Conservation (phyloP, 2,113 vertebrate genomes). For the Castor canadensis region DNA sequence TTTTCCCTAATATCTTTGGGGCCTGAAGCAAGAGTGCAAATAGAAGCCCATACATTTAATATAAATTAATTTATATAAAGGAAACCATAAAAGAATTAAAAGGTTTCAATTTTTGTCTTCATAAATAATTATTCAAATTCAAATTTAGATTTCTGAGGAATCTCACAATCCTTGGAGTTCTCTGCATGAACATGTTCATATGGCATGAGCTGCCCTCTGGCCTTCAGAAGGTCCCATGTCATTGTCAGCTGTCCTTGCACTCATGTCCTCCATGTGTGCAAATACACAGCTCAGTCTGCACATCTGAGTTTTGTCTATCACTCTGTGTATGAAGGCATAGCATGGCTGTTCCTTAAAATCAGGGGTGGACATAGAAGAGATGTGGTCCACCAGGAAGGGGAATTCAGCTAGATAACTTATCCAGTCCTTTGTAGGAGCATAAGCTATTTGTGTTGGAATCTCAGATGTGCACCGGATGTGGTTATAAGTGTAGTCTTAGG, state of each 20-base stretch:
- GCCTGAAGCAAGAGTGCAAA: background rate
- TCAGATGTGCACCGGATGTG: background rate
- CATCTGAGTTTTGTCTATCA: background rate
- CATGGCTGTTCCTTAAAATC: background rate
- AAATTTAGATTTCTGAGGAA: constrained; percentile 23
- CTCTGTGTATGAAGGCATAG: background rate
- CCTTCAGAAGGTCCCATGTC: background rate
- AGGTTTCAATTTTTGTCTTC: background rate
- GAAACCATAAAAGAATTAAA: background rate
- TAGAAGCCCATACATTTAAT: background rate
- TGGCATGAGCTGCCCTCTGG: background rate
- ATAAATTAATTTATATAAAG: background rate
- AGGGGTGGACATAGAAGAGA: background rate
- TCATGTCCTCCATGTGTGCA: background rate
- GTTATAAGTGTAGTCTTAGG: background rate
- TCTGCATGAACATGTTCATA: background rate
- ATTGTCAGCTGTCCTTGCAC: background rate
- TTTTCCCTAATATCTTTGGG: background rate
- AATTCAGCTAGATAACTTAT: background rate
- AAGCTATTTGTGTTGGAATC: background rate
- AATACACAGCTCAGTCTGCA: background rate
- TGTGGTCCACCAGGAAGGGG: background rate
- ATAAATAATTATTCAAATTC: constrained; percentile 22
- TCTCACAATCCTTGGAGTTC: background rate
- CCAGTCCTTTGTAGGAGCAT: background rate